Evolutionary conservation across 2,113 vertebrate species (phyloP).

Genomic region (Spermophilus dauricus): DNA sequence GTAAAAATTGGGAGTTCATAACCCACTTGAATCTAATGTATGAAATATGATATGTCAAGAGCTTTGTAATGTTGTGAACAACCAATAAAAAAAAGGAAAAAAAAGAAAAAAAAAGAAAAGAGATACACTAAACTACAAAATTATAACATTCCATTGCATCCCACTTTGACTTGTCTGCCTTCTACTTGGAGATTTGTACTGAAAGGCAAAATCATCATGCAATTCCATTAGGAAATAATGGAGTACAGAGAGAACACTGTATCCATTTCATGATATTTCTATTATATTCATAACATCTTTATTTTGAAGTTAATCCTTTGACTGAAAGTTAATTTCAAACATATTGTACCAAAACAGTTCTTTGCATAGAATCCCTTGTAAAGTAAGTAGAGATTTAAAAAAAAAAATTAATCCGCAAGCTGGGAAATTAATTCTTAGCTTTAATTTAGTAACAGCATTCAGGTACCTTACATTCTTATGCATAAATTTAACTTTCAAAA

Average conservation of each 20-base stretch:
- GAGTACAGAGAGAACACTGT: background rate
- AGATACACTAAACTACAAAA: slow-evolving; percentile 32
- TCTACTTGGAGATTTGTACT: background rate
- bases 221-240: slow-evolving; percentile 55
- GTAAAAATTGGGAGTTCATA: too few relatives aligned
- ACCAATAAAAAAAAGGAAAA: too few relatives aligned
- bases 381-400: background rate
- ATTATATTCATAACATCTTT: background rate
- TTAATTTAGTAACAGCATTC: background rate
- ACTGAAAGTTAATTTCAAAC: slow-evolving; percentile 24
- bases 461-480: background rate
- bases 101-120: background rate
- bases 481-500: background rate
- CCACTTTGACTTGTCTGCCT: slow-evolving; percentile 16
- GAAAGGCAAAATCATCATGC: slow-evolving; percentile 41
- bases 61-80: too few relatives aligned
- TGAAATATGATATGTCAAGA: too few relatives aligned
- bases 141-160: slow-evolving; percentile 22
- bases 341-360: background rate
- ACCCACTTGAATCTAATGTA: too few relatives aligned
- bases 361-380: background rate
- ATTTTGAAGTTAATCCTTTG: slow-evolving; percentile 22
- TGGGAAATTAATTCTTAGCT: background rate
- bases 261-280: background rate
- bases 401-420: background rate